Evolutionary conservation across 1,140 invertebrate genomes (phyloP).

Genomic region (Chionoecetes opilio): DNA sequence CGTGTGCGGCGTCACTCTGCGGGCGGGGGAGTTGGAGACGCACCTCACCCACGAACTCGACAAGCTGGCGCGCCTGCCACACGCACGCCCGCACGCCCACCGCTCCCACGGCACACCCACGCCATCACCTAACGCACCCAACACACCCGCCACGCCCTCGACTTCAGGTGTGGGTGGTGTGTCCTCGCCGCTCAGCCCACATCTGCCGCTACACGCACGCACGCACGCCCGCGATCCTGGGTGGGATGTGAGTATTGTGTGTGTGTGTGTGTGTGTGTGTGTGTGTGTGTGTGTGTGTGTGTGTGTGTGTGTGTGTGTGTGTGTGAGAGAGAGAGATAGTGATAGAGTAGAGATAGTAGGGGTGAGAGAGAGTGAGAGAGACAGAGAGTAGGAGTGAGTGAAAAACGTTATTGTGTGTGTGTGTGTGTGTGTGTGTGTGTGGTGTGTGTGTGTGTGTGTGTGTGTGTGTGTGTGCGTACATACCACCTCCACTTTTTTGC

Average conservation of each 20-base stretch:
- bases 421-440: background rate
- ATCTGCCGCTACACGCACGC: constrained; percentile 63
- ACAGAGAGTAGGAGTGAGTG: too few species aligned
- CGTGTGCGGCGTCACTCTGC: constrained; percentile 91
- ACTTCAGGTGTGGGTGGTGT: constrained; percentile 54
- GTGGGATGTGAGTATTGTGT: constrained; percentile 69
- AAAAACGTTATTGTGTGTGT: too few species aligned
- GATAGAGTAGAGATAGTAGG: too few species aligned
- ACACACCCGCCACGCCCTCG: constrained; percentile 55
- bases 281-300: constrained; percentile 8
- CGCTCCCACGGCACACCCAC: constrained; percentile 55
- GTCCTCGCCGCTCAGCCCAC: constrained; percentile 70
- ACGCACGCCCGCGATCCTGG: constrained; percentile 61
- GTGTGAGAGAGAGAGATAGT: too few species aligned
- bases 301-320: background rate
- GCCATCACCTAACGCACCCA: background rate
- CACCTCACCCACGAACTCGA: constrained; percentile 91
- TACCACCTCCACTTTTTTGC: background rate
- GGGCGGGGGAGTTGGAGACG: constrained; percentile 89
- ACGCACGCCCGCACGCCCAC: constrained; percentile 68
- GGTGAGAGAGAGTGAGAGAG: too few species aligned
- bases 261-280: background rate
- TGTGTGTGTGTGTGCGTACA: background rate
- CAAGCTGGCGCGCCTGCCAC: constrained; percentile 85
- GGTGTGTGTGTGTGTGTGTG: background rate